Evolutionary conservation across 2,888 invertebrate genomes (phyloP).

Genomic region (Ametastegia equiseti): DNA sequence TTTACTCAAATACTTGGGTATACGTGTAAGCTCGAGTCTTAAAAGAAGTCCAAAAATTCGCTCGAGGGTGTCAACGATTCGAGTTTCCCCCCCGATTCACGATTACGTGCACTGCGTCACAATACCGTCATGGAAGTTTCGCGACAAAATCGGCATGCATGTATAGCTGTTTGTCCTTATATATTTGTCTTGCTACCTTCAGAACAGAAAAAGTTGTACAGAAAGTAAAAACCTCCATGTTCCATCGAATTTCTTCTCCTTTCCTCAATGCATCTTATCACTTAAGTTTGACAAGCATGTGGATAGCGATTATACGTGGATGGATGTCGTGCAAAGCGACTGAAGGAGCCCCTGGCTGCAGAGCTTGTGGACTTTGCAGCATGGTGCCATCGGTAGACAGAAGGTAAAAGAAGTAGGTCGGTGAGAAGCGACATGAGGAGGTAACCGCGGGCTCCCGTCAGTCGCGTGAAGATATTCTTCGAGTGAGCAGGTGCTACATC

Average conservation of each 20-base stretch:
- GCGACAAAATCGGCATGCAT: constrained; percentile 12
- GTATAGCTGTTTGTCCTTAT: background rate
- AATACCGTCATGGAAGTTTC: background rate
- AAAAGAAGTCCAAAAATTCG: constrained; percentile 17
- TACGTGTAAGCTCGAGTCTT: background rate
- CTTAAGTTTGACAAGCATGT: background rate
- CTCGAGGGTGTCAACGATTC: constrained; percentile 14
- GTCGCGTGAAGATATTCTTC: constrained; percentile 74
- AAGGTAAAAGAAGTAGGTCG: constrained; percentile 69
- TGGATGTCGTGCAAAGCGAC: background rate
- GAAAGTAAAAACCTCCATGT: background rate
- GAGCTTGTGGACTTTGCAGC: constrained; percentile 25
- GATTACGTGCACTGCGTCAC: background rate
- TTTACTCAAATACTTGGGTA: background rate
- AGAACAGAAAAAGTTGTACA: background rate
- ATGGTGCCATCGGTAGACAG: constrained; percentile 39
- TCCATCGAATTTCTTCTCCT: background rate
- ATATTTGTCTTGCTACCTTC: background rate
- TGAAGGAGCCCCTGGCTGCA: constrained; percentile 26
- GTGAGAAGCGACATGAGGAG: constrained; percentile 73
- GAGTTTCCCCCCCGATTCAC: background rate
- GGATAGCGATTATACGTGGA: constrained; percentile 3
- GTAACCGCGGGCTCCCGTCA: constrained; percentile 70
- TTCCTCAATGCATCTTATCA: background rate
- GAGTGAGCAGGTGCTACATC: constrained; percentile 72